Percentiles rank a stretch among this genome's conserved stretches.
Evolutionary conservation across 64 coral and sea anemone species (phyloP).

Genomic region (Stylophora pistillata): DNA sequence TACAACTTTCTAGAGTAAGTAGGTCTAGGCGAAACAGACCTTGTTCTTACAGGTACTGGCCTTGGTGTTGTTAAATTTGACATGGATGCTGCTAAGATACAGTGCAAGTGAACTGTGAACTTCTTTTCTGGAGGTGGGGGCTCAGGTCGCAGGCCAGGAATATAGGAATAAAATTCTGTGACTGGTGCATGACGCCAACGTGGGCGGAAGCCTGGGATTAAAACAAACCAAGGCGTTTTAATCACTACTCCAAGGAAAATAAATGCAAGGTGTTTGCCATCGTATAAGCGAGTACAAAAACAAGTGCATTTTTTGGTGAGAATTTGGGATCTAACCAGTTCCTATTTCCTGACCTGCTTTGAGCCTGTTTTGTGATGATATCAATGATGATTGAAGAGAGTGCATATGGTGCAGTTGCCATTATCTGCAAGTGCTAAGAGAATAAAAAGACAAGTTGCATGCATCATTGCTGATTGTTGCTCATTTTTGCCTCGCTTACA

Average conservation of each 20-base stretch:
- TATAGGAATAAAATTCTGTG: conserved; percentile 69
- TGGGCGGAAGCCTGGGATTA: conserved; percentile 34
- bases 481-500: conserved; percentile 86
- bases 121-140: conserved; percentile 65
- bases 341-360: conserved; percentile 83
- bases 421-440: neutral
- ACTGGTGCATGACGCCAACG: conserved; percentile 49
- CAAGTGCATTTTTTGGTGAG: neutral
- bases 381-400: neutral
- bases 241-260: conserved; percentile 22
- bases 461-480: conserved; percentile 27
- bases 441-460: neutral
- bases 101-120: conserved; percentile 89
- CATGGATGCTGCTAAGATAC: conserved; percentile 76
- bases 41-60: conserved; percentile 34
- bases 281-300: neutral
- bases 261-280: conserved; percentile 17
- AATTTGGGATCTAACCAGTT: neutral
- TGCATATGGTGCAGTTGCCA: neutral
- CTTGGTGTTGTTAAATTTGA: conserved; percentile 46
- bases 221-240: conserved; percentile 42
- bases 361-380: conserved; percentile 16
- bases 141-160: conserved; percentile 92
- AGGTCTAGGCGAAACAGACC: conserved; percentile 84
- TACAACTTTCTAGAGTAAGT: conserved; percentile 64